Conservation (phyloP, 2,888 invertebrate genomes). For the Acleris laterana region DNA sequence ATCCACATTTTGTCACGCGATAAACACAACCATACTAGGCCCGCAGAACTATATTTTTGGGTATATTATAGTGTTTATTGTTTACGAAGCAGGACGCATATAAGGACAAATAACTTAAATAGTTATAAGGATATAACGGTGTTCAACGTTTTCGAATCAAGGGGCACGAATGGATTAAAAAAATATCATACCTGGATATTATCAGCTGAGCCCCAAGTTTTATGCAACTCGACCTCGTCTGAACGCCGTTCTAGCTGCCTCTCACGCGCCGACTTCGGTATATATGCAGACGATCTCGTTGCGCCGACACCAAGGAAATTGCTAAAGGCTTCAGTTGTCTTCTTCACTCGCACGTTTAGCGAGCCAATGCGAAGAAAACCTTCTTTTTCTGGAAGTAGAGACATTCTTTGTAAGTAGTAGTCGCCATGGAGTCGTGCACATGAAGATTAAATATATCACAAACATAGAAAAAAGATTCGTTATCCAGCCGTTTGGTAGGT, state of each 20-base stretch:
- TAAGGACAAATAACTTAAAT: too few relatives aligned
- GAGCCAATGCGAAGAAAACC: slow-evolving; percentile 96
- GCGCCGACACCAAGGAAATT: slow-evolving; percentile 93
- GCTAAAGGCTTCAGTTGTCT: slow-evolving; percentile 96
- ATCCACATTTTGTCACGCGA: too few relatives aligned
- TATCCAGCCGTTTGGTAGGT: too few relatives aligned
- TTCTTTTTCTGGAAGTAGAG: slow-evolving; percentile 89
- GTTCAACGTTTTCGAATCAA: too few relatives aligned
- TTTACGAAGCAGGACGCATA: too few relatives aligned
- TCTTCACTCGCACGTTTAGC: slow-evolving; percentile 95
- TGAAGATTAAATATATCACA: neutral
- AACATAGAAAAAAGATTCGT: neutral
- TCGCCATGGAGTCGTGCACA: neutral
- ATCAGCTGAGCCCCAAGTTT: slow-evolving; percentile 96
- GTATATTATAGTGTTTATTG: too few relatives aligned
- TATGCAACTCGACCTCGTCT: slow-evolving; percentile 87
- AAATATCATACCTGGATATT: slow-evolving; percentile 86
- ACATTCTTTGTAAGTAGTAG: neutral
- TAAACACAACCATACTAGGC: too few relatives aligned
- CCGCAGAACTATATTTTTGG: too few relatives aligned
- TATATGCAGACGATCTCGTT: slow-evolving; percentile 77
- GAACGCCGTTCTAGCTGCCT: slow-evolving; percentile 62
- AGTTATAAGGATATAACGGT: too few relatives aligned
- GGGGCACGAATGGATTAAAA: too few relatives aligned
- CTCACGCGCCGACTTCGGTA: slow-evolving; percentile 65